These are phyloP conservation scores for Antigone vipio DNA, from an alignment of 2,113 vertebrate species.

Conservation along the genomic window DNA sequence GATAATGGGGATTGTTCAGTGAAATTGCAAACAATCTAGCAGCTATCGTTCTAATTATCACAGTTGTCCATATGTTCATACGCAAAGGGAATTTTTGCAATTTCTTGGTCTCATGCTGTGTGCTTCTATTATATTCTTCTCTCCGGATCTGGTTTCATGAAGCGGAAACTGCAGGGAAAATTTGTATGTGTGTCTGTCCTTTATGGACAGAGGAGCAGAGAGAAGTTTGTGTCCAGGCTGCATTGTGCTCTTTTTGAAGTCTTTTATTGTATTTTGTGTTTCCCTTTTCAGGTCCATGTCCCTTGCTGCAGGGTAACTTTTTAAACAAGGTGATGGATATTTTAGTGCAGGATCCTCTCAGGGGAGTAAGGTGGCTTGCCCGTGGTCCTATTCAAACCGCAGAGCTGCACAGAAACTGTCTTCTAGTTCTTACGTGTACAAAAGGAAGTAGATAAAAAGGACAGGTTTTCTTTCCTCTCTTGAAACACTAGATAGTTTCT, in stretches of 20 bases:
- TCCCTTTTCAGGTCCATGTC: not conserved
- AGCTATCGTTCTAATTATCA: constrained; percentile 72
- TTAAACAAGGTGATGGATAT: not conserved
- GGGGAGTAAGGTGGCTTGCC: not conserved
- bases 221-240: constrained; percentile 1
- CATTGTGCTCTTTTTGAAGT: not conserved
- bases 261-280: not conserved
- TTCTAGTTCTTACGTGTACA: not conserved
- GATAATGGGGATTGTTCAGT: constrained; percentile 69
- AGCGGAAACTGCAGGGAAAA: constrained; percentile 10
- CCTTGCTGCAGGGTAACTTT: not conserved
- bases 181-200: constrained; percentile 13
- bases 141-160: constrained; percentile 30
- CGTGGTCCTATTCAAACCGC: not conserved
- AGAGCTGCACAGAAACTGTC: not conserved
- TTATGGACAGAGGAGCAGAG: not conserved
- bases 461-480: constrained; percentile 27
- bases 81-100: constrained; percentile 57
- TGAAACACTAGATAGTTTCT: constrained; percentile 35
- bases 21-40: constrained; percentile 62
- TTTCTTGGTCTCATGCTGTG: constrained; percentile 56
- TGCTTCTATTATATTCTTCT: constrained; percentile 18
- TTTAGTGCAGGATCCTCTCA: not conserved
- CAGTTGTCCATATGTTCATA: constrained; percentile 73
- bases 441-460: constrained; percentile 33